Percentiles rank a stretch among this genome's conserved stretches.
phyloP scores from a whole-genome alignment of 2,797 vertebrate species.

The Amblyraja radiata region DNA sequence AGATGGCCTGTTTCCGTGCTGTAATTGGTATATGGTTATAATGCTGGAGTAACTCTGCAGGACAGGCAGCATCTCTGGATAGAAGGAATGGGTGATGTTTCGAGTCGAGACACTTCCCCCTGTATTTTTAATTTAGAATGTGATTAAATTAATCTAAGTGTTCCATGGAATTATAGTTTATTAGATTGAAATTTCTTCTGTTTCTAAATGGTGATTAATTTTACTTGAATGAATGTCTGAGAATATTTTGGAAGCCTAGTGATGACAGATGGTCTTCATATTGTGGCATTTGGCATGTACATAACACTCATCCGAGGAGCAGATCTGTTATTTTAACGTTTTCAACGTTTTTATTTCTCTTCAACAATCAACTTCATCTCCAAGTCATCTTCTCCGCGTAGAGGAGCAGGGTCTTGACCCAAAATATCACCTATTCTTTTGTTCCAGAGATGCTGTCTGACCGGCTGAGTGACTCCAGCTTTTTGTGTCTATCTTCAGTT shows the following conservation, averaged over 20 bases:
- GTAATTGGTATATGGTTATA: no score
- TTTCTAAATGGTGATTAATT: not conserved
- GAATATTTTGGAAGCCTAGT: not conserved
- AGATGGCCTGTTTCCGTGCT: no score
- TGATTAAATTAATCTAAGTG: not conserved
- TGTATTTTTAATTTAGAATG: not conserved
- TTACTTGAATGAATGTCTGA: not conserved
- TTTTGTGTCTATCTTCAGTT: no score
- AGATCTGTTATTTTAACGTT: not conserved
- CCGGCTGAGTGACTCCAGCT: no score
- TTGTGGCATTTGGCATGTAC: not conserved
- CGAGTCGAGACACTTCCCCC: no score
- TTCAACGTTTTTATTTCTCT: not conserved
- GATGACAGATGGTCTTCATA: not conserved
- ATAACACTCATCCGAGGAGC: not conserved
- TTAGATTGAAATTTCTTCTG: not conserved
- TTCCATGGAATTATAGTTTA: not conserved
- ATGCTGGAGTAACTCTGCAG: no score
- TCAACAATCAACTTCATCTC: not conserved
- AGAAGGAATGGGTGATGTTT: no score
- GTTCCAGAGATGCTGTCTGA: no score
- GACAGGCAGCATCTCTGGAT: no score
- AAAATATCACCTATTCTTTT: no score
- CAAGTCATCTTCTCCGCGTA: not conserved
- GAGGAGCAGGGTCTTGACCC: not conserved